Percentiles rank a stretch among this genome's conserved stretches.
These are phyloP conservation scores for Anas platyrhynchos DNA, from an alignment of 2,113 vertebrate genomes.

Conservation along the genomic window DNA sequence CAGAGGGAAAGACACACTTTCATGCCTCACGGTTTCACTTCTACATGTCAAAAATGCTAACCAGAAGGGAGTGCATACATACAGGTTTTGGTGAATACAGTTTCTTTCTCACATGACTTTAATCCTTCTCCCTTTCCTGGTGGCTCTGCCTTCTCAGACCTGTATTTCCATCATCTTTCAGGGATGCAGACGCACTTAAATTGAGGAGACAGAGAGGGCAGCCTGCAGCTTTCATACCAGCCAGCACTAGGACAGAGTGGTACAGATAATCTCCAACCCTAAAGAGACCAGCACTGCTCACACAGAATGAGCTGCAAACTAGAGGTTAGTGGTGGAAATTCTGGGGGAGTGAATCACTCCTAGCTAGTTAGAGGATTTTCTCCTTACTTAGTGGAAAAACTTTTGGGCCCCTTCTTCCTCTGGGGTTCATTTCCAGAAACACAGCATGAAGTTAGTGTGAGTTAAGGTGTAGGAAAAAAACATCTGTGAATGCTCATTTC, in stretches of 20 bases:
- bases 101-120: background rate
- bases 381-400: background rate
- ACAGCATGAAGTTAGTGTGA: background rate
- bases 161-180: background rate
- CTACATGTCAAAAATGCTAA: rapidly evolving
- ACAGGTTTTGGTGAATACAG: background rate
- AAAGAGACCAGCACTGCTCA: background rate
- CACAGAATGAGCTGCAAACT: rapidly evolving
- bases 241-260: background rate
- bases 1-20: background rate
- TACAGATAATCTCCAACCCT: background rate
- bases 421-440: background rate
- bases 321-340: background rate
- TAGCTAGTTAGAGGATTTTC: background rate
- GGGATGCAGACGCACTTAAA: background rate
- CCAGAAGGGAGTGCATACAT: rapidly evolving
- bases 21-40: background rate
- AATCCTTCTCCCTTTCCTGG: background rate
- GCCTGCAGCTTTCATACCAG: too few relatives aligned
- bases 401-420: background rate
- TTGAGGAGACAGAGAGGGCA: background rate
- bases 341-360: background rate
- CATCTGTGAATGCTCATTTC: background rate
- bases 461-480: background rate
- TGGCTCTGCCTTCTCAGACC: background rate